Percentiles rank a stretch among this genome's conserved stretches.
phyloP scores from a whole-genome alignment of 2,797 vertebrate genomes.

The Limosa lapponica region DNA sequence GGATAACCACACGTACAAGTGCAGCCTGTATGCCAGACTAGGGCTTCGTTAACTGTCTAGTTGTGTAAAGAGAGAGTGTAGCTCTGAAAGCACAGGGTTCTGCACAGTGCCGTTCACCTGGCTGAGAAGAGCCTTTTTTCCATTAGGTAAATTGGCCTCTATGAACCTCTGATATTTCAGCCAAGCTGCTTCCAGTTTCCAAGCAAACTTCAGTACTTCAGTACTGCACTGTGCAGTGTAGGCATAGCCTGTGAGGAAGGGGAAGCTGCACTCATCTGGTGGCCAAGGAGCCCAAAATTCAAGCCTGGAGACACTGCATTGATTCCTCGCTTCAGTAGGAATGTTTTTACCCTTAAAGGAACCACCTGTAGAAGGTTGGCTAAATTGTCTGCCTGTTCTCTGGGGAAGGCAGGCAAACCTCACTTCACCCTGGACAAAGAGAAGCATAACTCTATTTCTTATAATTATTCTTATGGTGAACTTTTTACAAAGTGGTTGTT shows the following conservation, averaged over 20 bases:
- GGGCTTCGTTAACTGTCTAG: not conserved
- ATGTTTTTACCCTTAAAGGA: not conserved
- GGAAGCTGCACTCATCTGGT: not conserved
- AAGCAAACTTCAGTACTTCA: not conserved
- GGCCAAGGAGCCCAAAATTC: not conserved
- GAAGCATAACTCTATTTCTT: not conserved
- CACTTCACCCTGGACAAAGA: not conserved
- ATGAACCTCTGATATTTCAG: not conserved
- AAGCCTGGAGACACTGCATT: not conserved
- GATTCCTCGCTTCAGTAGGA: not conserved
- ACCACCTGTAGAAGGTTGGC: not conserved
- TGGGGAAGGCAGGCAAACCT: not conserved
- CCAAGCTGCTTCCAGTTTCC: not conserved
- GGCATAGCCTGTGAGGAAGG: not conserved
- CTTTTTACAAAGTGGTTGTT: not conserved
- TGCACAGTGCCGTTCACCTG: not conserved
- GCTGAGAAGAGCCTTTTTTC: not conserved
- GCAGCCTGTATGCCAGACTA: not conserved
- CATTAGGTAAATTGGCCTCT: not conserved
- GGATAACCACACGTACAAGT: not conserved
- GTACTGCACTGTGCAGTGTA: not conserved
- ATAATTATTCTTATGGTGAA: not conserved
- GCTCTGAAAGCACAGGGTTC: not conserved
- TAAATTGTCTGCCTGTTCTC: not conserved
- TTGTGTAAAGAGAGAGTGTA: not conserved